A percentile compares a stretch with the other conserved stretches of the same genome.
phyloP scores from a whole-genome alignment of 2,113 vertebrate species.

The Eurystomus gularis region DNA sequence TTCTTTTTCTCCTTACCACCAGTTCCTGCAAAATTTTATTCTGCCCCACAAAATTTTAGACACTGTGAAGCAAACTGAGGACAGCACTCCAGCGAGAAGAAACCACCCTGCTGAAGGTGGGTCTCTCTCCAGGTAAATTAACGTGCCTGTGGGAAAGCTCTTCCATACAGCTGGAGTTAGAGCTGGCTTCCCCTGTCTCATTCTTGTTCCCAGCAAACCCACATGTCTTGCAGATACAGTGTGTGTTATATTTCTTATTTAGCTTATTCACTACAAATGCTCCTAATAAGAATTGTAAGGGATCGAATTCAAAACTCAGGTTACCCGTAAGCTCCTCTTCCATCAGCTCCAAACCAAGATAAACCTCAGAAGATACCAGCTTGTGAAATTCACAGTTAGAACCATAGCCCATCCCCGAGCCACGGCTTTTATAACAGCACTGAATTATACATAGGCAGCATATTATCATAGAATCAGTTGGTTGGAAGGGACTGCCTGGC shows the following conservation, averaged over 20 bases:
- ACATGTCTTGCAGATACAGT: no score
- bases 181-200: neutral
- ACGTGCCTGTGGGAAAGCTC: neutral
- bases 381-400: neutral
- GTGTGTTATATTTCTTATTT: neutral
- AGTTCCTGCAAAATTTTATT: neutral
- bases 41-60: neutral
- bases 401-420: neutral
- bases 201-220: neutral
- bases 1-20: neutral
- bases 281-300: neutral
- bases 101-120: no score
- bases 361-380: accelerated
- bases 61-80: neutral
- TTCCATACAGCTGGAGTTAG: no score
- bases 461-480: neutral
- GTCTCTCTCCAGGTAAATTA: neutral
- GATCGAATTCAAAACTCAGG: neutral
- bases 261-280: neutral
- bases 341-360: neutral
- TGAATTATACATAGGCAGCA: neutral
- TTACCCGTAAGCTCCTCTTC: neutral
- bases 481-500: neutral
- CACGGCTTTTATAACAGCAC: neutral
- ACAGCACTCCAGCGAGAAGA: neutral